Evolutionary conservation across 2,113 vertebrate species (phyloP), one percentile per base, ranked within the genome.

Genomic region (Anarrhichthys ocellatus): DNA sequence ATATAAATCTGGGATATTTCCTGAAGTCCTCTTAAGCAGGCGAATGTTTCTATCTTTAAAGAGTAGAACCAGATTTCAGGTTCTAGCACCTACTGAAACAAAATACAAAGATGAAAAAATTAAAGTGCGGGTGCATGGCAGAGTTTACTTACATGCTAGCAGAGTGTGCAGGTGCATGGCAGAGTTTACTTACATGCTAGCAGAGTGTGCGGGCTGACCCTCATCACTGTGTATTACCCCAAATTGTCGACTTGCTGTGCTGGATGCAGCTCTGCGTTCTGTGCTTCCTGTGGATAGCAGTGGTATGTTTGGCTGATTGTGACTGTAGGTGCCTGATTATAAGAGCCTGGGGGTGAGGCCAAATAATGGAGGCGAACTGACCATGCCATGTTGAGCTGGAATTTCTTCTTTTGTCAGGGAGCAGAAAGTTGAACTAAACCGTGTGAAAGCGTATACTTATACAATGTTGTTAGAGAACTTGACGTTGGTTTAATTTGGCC

Each of bases 281-380:
- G 27, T 76, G 65, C 38, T 76, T 64, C 61, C 67, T 73, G 65
- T 83, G 27, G 50, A 54, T 65, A 66, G 36, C 36, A 42, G 73
- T 46, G n/a, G 50, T 73, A 44, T 69, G 67, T 84, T 15, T 36
- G 64, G 44, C 38, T 78, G 67, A 20, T 27, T 59, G 46, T 48
- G 17, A 46, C 44, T 46, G 44, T 46, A 40, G 64, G 61, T 20
- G 48, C 64, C 48, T 76, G 81, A 76, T 81, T 76, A 83, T 56
- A 71, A 59, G 74, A 76, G 8, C 52, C 20, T 44, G 9, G 42
- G 9, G 42, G 13, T 44, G 42, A 44, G 9, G 44, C 44, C 44
- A 29, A 5, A 36, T n/a, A 22, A 48, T 56, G 29, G 27, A 56
- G 34, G 10, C 29, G 3, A 56, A 44, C 48, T 58, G 52, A 29